Evolutionary conservation across 2,888 invertebrate genomes (phyloP).

Genomic region (Erebia aethiops): DNA sequence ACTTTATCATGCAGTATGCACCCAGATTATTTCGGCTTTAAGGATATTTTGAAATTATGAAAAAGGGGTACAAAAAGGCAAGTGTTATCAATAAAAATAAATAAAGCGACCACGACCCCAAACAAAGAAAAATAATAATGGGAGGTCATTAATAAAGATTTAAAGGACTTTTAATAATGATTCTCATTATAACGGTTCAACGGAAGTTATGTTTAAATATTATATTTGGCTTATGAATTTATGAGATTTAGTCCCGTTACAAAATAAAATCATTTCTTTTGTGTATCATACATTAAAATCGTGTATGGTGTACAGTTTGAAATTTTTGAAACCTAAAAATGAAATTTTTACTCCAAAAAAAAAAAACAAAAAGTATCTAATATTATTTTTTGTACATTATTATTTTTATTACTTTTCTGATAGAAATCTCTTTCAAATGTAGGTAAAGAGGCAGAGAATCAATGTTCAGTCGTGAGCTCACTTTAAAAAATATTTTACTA

Average conservation of each 20-base stretch:
- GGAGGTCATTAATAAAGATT: constrained; percentile 31
- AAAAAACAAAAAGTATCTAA: too few relatives aligned
- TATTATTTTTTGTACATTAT: too few relatives aligned
- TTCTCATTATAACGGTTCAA: constrained; percentile 26
- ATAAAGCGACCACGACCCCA: background rate
- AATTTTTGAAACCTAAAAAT: too few relatives aligned
- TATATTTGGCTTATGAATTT: constrained; percentile 16
- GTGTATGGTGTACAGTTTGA: too few relatives aligned
- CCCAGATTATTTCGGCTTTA: too few relatives aligned
- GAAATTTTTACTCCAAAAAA: too few relatives aligned
- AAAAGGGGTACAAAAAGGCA: background rate
- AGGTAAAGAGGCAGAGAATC: constrained; percentile 36
- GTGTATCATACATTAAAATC: background rate
- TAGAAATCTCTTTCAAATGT: constrained; percentile 47
- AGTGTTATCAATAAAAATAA: constrained; percentile 23
- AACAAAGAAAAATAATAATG: constrained; percentile 32
- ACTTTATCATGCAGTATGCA: too few relatives aligned
- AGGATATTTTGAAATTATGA: background rate
- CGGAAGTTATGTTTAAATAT: constrained; percentile 17
- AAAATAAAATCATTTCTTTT: background rate
- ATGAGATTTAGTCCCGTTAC: constrained; percentile 24
- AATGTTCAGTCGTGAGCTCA: background rate
- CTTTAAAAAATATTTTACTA: too few relatives aligned
- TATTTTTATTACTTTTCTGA: too few relatives aligned
- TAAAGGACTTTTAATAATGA: constrained; percentile 28